phyloP scores from a whole-genome alignment of 2,113 vertebrate species.

The Azemiops feae region DNA sequence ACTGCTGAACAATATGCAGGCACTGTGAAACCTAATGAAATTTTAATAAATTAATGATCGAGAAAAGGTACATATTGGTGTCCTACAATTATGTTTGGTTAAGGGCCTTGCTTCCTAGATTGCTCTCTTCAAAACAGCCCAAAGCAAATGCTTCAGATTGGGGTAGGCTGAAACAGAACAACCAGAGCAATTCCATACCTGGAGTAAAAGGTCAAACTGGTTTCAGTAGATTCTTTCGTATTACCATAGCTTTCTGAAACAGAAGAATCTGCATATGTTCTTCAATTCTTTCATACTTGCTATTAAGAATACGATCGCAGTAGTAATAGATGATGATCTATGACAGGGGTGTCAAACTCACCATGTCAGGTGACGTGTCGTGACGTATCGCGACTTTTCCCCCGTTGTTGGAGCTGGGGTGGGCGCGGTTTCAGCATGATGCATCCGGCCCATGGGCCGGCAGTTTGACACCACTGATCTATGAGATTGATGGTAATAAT shows the following conservation, averaged over 20 bases:
- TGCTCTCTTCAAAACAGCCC: neutral
- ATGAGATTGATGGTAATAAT: neutral
- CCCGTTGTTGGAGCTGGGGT: no score
- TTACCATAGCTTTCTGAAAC: neutral
- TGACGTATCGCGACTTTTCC: no score
- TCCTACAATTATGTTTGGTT: neutral
- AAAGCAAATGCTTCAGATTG: neutral
- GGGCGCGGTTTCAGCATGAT: no score
- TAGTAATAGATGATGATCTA: neutral
- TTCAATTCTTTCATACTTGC: neutral
- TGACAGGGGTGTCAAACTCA: neutral
- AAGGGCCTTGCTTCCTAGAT: neutral
- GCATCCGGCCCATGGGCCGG: no score
- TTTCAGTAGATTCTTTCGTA: neutral
- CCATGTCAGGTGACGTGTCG: no score
- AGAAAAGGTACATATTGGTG: neutral
- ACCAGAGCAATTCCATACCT: neutral
- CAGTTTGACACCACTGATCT: neutral
- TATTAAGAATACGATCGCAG: neutral
- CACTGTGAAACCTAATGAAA: neutral
- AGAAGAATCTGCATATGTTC: neutral
- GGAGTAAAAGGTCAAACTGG: neutral
- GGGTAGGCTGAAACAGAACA: neutral
- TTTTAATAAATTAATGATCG: neutral
- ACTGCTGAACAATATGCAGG: neutral